Evolutionary conservation across 2,888 invertebrate genomes (phyloP).

Genomic region (Acronicta leporina): DNA sequence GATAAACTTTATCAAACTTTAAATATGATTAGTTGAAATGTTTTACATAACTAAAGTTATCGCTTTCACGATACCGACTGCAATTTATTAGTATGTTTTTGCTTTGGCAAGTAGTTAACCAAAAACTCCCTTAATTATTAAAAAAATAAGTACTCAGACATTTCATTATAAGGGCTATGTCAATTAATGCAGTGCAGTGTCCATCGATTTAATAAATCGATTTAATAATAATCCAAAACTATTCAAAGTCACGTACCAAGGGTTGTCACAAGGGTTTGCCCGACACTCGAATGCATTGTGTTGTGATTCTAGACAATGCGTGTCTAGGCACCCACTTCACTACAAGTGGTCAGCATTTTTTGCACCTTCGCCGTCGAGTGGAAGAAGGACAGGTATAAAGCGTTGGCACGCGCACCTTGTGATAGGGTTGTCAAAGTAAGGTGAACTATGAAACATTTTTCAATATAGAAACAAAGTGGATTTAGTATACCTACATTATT

Average conservation of each 20-base stretch:
- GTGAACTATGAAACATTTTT: background rate
- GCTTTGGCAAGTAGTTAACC: too few species aligned
- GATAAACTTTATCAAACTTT: too few species aligned
- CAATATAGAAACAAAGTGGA: background rate
- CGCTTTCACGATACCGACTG: too few species aligned
- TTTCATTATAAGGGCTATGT: too few species aligned
- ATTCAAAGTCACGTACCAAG: constrained; percentile 50
- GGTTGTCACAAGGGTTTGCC: constrained; percentile 58
- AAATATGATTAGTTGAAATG: too few species aligned
- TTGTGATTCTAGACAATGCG: constrained; percentile 72
- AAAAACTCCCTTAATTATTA: too few species aligned
- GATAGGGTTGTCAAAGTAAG: constrained; percentile 45
- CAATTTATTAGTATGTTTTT: too few species aligned
- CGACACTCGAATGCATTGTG: constrained; percentile 70
- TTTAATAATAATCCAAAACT: constrained; percentile 22
- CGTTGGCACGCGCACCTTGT: constrained; percentile 80
- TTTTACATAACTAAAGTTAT: too few species aligned
- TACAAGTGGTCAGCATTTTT: constrained; percentile 82
- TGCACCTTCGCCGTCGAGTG: constrained; percentile 54
- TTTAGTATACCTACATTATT: background rate
- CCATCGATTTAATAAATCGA: constrained; percentile 16
- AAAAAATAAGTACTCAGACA: too few species aligned
- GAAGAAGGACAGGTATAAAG: constrained; percentile 43
- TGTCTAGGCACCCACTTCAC: constrained; percentile 69
- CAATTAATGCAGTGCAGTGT: background rate